Evolutionary conservation across 2,797 vertebrate genomes (phyloP).

Genomic region (Phataginus tetradactyla): DNA sequence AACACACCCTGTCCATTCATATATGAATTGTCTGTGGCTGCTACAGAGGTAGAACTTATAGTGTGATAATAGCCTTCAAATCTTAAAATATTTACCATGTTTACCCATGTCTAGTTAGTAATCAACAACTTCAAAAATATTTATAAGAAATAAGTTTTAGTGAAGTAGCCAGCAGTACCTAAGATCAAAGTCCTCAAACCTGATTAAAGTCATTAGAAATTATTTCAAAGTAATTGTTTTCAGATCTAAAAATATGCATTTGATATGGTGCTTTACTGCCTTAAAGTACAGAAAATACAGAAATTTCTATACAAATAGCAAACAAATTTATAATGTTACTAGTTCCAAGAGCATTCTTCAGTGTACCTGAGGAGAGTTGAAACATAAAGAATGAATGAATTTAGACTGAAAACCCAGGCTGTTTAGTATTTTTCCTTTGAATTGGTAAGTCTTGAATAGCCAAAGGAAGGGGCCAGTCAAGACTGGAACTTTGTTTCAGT

Average conservation of each 20-base stretch:
- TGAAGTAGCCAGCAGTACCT: not conserved
- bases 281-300: no score
- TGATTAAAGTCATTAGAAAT: not conserved
- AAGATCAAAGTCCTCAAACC: not conserved
- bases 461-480: not conserved
- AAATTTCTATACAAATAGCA: not conserved
- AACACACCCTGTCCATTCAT: not conserved
- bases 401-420: not conserved
- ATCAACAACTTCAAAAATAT: not conserved
- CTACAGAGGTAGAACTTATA: not conserved
- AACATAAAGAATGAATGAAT: not conserved
- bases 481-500: not conserved
- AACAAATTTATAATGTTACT: not conserved
- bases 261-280: not conserved
- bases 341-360: not conserved
- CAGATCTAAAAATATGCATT: constrained; percentile 26
- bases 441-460: not conserved
- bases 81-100: not conserved
- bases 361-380: not conserved
- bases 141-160: not conserved
- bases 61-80: not conserved
- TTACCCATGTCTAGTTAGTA: not conserved
- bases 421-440: not conserved
- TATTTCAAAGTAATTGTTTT: constrained; percentile 29
- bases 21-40: not conserved